A percentile compares a stretch with the other conserved stretches of the same genome.
phyloP scores from a whole-genome alignment of 2,113 vertebrate species.

The Nyctereutes procyonoides region DNA sequence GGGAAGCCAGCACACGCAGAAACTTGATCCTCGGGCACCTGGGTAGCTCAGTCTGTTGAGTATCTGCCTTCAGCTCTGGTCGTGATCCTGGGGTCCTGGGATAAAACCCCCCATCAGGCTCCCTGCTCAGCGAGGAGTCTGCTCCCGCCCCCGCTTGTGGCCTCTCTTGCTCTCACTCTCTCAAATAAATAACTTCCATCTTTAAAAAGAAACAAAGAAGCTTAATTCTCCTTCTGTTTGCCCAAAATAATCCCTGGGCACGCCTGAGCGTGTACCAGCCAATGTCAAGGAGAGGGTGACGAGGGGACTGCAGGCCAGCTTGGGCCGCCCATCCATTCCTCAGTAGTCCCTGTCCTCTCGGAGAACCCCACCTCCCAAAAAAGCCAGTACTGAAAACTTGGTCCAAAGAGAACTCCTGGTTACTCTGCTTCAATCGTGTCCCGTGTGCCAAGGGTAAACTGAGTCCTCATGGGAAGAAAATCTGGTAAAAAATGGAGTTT shows the following conservation, averaged over 20 bases:
- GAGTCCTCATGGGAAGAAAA: background rate
- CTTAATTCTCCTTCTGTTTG: background rate
- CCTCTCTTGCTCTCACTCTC: too few relatives aligned
- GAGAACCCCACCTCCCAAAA: background rate
- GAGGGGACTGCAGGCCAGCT: rapidly evolving
- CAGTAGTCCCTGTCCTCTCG: rapidly evolving
- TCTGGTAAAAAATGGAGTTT: background rate
- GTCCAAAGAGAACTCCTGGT: background rate
- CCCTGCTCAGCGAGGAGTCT: too few relatives aligned
- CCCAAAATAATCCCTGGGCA: background rate
- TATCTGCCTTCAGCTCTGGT: too few relatives aligned
- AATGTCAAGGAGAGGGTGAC: too few relatives aligned
- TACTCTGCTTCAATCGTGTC: rapidly evolving
- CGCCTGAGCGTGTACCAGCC: rapidly evolving
- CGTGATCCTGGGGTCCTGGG: too few relatives aligned
- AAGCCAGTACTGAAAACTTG: background rate
- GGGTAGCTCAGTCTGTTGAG: too few relatives aligned
- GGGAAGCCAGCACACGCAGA: background rate
- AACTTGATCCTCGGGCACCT: background rate
- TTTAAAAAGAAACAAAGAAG: too few relatives aligned
- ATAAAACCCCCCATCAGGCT: too few relatives aligned
- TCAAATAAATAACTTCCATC: too few relatives aligned
- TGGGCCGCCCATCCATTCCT: rapidly evolving
- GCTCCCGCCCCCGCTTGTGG: too few relatives aligned
- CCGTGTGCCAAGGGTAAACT: background rate